Evolutionary conservation across 2,888 invertebrate genomes (phyloP).

Genomic region (Acrocyrtus sp.): DNA sequence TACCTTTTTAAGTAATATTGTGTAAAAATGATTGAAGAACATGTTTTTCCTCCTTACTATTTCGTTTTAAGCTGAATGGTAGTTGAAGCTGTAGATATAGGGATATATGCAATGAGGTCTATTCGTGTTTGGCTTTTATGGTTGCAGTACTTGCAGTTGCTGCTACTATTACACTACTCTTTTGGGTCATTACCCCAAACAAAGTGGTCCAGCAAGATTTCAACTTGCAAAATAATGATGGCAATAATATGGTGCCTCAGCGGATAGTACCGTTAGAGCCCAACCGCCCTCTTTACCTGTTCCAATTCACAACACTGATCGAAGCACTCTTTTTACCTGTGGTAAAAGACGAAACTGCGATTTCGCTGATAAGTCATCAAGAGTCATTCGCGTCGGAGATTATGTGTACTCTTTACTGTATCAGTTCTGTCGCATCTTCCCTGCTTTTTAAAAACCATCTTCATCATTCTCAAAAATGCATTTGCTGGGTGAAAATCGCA

Average conservation of each 20-base stretch:
- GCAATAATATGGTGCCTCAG: slow-evolving; percentile 45
- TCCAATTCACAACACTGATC: slow-evolving; percentile 40
- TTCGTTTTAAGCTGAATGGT: no score
- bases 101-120: not conserved
- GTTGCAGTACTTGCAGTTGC: not conserved
- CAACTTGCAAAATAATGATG: slow-evolving; percentile 43
- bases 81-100: no score
- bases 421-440: no score
- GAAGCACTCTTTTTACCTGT: no score
- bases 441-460: no score
- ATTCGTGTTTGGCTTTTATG: slow-evolving; percentile 1
- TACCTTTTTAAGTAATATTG: slow-evolving; percentile 41
- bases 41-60: slow-evolving; percentile 41
- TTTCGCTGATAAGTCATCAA: no score
- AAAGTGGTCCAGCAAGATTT: slow-evolving; percentile 60
- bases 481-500: no score
- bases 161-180: no score
- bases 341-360: no score
- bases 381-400: no score
- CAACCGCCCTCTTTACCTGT: slow-evolving; percentile 55
- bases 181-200: slow-evolving; percentile 59
- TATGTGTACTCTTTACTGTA: no score
- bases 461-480: no score
- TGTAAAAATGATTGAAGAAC: slow-evolving; percentile 50
- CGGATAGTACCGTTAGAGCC: slow-evolving; percentile 51